These are phyloP conservation scores for Uropetala carovei DNA, from an alignment of 2,888 invertebrate species.

Conservation along the genomic window DNA sequence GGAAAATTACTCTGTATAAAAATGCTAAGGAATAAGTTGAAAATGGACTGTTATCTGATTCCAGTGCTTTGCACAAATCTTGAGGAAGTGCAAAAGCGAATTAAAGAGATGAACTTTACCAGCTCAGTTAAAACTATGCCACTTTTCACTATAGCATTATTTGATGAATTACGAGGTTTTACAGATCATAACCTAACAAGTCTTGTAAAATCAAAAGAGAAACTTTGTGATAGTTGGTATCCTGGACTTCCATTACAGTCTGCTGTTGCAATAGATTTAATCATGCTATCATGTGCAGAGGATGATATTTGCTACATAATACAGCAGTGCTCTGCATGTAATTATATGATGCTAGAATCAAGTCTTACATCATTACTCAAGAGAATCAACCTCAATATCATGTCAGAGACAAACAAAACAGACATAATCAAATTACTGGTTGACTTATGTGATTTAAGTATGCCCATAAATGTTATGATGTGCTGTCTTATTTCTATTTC, in stretches of 20 bases:
- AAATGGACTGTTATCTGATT: conserved; percentile 62
- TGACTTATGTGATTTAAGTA: background rate
- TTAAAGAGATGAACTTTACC: background rate
- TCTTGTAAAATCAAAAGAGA: background rate
- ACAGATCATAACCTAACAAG: background rate
- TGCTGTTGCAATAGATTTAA: background rate
- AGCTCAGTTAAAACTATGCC: background rate
- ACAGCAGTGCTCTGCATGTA: background rate
- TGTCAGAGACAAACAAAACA: background rate
- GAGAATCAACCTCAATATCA: background rate
- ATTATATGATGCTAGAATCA: background rate
- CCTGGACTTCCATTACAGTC: background rate
- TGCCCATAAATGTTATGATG: background rate
- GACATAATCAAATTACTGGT: background rate
- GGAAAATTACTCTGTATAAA: conserved; percentile 71
- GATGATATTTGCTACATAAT: background rate
- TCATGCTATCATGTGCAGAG: background rate
- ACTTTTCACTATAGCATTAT: conserved; percentile 7
- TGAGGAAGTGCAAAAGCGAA: background rate
- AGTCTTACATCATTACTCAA: background rate
- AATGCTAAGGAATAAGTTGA: conserved; percentile 70
- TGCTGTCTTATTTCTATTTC: background rate
- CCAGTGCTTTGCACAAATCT: background rate
- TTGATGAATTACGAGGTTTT: conserved; percentile 15
- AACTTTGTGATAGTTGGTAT: background rate